Evolutionary conservation across 2,888 invertebrate species (phyloP).

Genomic region (Thalpophila matura): DNA sequence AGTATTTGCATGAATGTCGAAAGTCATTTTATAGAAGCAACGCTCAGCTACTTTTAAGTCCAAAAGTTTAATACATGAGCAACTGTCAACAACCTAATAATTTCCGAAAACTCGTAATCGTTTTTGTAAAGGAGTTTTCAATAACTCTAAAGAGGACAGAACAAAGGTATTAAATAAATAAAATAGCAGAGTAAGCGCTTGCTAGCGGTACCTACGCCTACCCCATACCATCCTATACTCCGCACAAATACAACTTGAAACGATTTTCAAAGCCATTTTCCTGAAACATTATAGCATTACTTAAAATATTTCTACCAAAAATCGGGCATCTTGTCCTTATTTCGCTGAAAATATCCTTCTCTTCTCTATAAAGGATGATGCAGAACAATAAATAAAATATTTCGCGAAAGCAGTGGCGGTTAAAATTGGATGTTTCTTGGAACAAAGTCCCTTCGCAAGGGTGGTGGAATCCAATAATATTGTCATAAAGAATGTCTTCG

Average conservation of each 20-base stretch:
- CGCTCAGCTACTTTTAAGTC: background rate
- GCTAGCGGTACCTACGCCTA: background rate
- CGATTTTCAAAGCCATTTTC: conserved; percentile 33
- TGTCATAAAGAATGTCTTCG: conserved; percentile 72
- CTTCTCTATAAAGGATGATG: conserved; percentile 71
- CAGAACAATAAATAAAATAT: conserved; percentile 79
- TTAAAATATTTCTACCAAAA: conserved; percentile 48
- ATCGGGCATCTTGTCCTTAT: conserved; percentile 40
- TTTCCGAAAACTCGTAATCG: background rate
- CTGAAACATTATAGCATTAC: conserved; percentile 31
- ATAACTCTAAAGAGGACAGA: background rate
- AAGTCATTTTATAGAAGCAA: background rate
- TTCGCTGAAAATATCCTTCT: conserved; percentile 58
- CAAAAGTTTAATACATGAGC: background rate
- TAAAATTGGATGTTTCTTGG: conserved; percentile 71
- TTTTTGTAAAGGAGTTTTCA: background rate
- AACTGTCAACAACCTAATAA: conserved; percentile 3
- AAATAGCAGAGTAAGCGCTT: conserved; percentile 2
- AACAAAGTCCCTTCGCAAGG: conserved; percentile 66
- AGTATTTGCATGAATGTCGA: conserved; percentile 7
- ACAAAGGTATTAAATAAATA: background rate
- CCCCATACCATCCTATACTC: no score
- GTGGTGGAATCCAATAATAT: conserved; percentile 78
- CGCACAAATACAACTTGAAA: conserved; percentile 5
- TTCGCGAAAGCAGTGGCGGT: conserved; percentile 67